Evolutionary conservation across 2,888 invertebrate genomes (phyloP).

Genomic region (Eretmocerus hayati): DNA sequence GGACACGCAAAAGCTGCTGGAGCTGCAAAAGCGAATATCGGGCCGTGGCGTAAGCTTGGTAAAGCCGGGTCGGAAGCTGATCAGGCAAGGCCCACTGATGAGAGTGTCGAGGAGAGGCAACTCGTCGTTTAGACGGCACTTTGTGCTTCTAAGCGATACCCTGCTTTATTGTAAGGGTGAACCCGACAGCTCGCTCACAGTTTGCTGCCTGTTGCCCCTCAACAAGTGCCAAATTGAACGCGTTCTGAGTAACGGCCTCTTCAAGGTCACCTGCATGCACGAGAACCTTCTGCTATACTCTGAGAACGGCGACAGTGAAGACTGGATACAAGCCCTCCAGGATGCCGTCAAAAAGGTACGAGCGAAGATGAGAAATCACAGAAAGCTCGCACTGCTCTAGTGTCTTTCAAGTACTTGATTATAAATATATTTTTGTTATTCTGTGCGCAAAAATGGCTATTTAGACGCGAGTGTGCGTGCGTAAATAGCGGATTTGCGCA

Average conservation of each 20-base stretch:
- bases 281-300: slow-evolving; percentile 55
- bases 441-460: too few species aligned
- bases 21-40: slow-evolving; percentile 59
- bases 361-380: too few species aligned
- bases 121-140: slow-evolving; percentile 50
- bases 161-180: slow-evolving; percentile 65
- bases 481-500: too few species aligned
- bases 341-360: slow-evolving; percentile 52
- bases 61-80: slow-evolving; percentile 60
- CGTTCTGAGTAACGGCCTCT: slow-evolving; percentile 54
- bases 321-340: slow-evolving; percentile 54
- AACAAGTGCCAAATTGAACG: slow-evolving; percentile 62
- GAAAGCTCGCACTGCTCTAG: too few species aligned
- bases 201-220: slow-evolving; percentile 62
- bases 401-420: too few species aligned
- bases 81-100: slow-evolving; percentile 60
- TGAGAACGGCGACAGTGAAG: slow-evolving; percentile 50
- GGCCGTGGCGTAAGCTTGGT: slow-evolving; percentile 57
- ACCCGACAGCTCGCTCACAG: slow-evolving; percentile 56
- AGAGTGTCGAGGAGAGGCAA: slow-evolving; percentile 52
- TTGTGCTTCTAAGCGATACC: slow-evolving; percentile 66
- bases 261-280: slow-evolving; percentile 56
- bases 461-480: too few species aligned
- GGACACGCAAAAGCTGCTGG: slow-evolving; percentile 60
- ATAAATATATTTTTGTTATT: too few species aligned